Evolutionary conservation across 2,888 invertebrate species (phyloP), one percentile per base, ranked within the genome.

Genomic region (Dolichopus griseipennis): DNA sequence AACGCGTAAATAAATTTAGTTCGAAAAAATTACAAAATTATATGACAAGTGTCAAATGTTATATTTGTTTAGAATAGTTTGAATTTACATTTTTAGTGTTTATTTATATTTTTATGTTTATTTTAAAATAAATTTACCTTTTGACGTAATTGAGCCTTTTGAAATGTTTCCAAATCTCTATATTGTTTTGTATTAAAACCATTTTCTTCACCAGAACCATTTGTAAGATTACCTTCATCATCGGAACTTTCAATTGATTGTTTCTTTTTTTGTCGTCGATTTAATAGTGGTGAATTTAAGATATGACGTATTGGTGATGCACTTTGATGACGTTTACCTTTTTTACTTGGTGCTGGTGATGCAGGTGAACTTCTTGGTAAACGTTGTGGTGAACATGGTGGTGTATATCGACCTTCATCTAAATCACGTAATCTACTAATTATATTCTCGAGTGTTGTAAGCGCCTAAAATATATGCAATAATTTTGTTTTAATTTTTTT

Each of bases 91-190:
- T n/a, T n/a, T 34, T 34, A 34, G 9, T 34, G 5, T 34, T 34
- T 34, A 9, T 34, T 34, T 34, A 7, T 34, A 7, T 34, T 34
- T 18, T 66, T 37, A 15, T 12, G 41, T 22, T n/a, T 33, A 18
- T 22, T 61, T 67, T n/a, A n/a, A n/a, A n/a, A n/a, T n/a, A n/a
- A n/a, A 73, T 72, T 73, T 79, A 94, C 94, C 88, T 95, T 95
- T 82, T 95, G 94, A 73, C 93, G 85, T 52, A 95, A 85, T 78
- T 95, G 94, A 18, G 93, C 92, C 79, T 94, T 94, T 80, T 95
- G 95, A 80, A 95, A 94, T 72, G 91, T 93, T 81, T 95, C 95
- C 73, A 95, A 84, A 79, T 95, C 92, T 70, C 90, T 86, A 78
- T 91, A 94, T 81, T 92, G 91, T 74, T 88, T 88, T 72, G 88